Percentiles rank a stretch among this genome's conserved stretches.
These are phyloP conservation scores for Xiphophorus maculatus DNA, from an alignment of 2,113 vertebrate genomes.

Conservation along the genomic window DNA sequence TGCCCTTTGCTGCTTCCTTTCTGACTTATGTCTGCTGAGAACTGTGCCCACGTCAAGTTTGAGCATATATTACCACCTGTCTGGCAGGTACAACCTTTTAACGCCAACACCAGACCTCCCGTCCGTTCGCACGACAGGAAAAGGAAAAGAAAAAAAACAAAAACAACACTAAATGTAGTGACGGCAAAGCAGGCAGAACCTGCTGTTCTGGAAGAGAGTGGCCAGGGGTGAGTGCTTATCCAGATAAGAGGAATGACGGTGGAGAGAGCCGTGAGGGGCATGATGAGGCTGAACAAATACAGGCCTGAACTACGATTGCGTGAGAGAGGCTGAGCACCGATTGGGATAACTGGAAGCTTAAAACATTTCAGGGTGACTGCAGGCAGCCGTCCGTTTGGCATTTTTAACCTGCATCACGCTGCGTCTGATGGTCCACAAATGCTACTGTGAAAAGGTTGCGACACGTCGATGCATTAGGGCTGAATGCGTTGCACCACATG, in stretches of 20 bases:
- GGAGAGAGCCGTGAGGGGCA: slow-evolving; percentile 3
- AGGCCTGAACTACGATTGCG: not conserved
- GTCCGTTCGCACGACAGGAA: not conserved
- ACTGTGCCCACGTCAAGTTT: slow-evolving; percentile 15
- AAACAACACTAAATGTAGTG: slow-evolving; percentile 5
- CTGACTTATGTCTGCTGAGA: slow-evolving; percentile 28
- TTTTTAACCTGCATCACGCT: not conserved
- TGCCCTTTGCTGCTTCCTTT: slow-evolving; percentile 5
- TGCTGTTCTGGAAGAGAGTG: slow-evolving; percentile 33
- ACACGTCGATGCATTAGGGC: not conserved
- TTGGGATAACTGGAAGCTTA: not conserved
- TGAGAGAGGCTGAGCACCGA: not conserved
- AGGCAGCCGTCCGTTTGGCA: not conserved
- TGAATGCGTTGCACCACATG: no score
- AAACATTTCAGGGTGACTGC: not conserved
- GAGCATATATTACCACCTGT: slow-evolving; percentile 24
- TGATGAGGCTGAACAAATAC: slow-evolving; percentile 48
- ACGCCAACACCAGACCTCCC: slow-evolving; percentile 15
- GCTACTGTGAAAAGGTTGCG: not conserved
- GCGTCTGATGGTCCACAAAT: not conserved
- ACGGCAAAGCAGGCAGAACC: slow-evolving; percentile 11
- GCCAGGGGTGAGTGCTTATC: slow-evolving; percentile 28
- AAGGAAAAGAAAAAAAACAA: not conserved
- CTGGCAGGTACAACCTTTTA: slow-evolving; percentile 21
- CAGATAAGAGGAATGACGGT: slow-evolving; percentile 46